Conservation (phyloP, 2,888 invertebrate species). For the Phymatocera aterrima region DNA sequence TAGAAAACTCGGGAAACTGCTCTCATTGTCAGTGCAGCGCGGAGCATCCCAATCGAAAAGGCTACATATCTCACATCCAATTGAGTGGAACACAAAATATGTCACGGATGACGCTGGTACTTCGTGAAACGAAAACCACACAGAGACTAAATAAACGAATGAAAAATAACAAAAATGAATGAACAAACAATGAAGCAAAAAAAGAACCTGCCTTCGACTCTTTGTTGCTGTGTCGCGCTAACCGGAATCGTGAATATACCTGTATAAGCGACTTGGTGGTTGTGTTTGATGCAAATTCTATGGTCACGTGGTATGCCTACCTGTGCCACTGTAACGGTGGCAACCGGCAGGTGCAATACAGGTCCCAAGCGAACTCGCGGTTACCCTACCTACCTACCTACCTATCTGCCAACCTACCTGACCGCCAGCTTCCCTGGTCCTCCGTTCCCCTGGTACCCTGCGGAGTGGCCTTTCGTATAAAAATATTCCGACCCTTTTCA, state of each 20-base stretch:
- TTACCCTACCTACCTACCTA: conserved; percentile 57
- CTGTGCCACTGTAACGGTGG: conserved; percentile 64
- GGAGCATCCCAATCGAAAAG: no score
- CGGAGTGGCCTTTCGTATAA: conserved; percentile 61
- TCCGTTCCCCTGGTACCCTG: conserved; percentile 57
- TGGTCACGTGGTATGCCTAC: conserved; percentile 56
- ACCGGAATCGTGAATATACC: conserved; percentile 25
- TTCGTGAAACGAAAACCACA: no score
- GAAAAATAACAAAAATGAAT: no score
- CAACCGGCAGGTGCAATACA: conserved; percentile 63
- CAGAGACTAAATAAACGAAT: no score
- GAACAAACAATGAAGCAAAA: no score
- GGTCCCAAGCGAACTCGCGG: conserved; percentile 58
- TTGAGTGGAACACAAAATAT: not conserved
- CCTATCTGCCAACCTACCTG: conserved; percentile 52
- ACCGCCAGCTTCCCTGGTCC: conserved; percentile 49
- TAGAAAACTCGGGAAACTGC: no score
- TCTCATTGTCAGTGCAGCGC: no score
- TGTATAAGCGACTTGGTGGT: conserved; percentile 34
- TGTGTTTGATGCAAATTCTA: conserved; percentile 63
- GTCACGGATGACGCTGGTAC: conserved; percentile 30
- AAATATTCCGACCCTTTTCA: conserved; percentile 45
- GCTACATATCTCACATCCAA: no score
- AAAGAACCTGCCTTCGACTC: conserved; percentile 45
- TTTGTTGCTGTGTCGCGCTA: conserved; percentile 28